Conservation (phyloP, 2,888 invertebrate genomes). For the Acanthosoma haemorrhoidale region DNA sequence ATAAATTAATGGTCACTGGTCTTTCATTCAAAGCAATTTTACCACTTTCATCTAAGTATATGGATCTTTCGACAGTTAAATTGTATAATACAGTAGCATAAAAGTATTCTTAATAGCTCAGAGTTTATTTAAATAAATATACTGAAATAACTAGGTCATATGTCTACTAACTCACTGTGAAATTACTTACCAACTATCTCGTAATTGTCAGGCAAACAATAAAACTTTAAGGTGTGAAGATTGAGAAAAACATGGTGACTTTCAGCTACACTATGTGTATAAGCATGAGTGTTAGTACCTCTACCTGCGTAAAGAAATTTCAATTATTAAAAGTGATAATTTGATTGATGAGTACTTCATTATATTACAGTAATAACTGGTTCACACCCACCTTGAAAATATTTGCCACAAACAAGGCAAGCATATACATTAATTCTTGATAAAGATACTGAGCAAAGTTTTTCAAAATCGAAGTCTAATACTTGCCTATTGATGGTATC, state of each 20-base stretch:
- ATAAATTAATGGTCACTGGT: too few species aligned
- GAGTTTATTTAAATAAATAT: too few species aligned
- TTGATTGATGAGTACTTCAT: background rate
- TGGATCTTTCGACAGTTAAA: too few species aligned
- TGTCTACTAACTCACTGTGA: too few species aligned
- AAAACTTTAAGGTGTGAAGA: conserved; percentile 92
- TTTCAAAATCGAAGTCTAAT: conserved; percentile 99
- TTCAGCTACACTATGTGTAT: conserved; percentile 96
- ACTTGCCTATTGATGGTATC: conserved; percentile 97
- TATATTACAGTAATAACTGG: background rate
- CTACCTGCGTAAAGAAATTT: conserved; percentile 61
- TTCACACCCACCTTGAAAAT: conserved; percentile 62
- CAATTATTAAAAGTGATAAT: background rate
- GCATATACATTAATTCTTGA: conserved; percentile 99
- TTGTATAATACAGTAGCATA: too few species aligned
- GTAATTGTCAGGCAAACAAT: conserved; percentile 98
- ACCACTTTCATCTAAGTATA: too few species aligned
- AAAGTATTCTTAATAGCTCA: too few species aligned
- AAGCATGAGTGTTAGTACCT: conserved; percentile 96
- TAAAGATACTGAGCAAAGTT: conserved; percentile 93
- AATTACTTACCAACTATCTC: conserved; percentile 85
- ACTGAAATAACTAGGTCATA: too few species aligned
- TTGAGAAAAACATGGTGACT: conserved; percentile 98
- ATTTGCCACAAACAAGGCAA: conserved; percentile 97
- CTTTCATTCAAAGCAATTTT: too few species aligned